Evolutionary conservation across 2,113 vertebrate genomes (phyloP).

Genomic region (Alexandromys fortis): DNA sequence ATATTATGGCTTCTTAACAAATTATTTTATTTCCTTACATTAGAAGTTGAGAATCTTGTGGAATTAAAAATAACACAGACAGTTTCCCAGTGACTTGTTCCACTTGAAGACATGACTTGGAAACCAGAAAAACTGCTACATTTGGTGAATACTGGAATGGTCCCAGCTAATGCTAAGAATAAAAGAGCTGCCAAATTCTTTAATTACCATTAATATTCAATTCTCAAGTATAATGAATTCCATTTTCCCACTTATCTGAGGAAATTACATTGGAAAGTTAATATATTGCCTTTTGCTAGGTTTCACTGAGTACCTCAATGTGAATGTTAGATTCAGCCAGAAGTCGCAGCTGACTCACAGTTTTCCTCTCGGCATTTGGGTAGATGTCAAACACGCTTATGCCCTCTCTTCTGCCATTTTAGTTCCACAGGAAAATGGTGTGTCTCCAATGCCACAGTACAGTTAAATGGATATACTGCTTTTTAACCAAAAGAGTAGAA

Average conservation of each 20-base stretch:
- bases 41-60: conserved; percentile 39
- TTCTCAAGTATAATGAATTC: conserved; percentile 72
- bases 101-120: conserved; percentile 60
- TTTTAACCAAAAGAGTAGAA: not conserved
- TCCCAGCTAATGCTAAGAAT: conserved; percentile 55
- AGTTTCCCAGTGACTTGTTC: conserved; percentile 43
- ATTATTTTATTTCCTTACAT: conserved; percentile 39
- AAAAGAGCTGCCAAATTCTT: conserved; percentile 74
- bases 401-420: not conserved
- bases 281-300: conserved; percentile 62
- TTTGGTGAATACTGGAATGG: conserved; percentile 61
- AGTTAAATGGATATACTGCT: not conserved
- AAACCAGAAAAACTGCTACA: conserved; percentile 57
- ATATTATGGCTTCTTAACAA: conserved; percentile 11
- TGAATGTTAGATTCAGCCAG: conserved; percentile 2
- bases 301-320: conserved; percentile 49
- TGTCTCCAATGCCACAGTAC: not conserved
- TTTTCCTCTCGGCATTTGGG: not conserved
- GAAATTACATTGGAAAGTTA: conserved; percentile 72
- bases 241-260: conserved; percentile 75
- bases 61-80: conserved; percentile 17
- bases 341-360: not conserved
- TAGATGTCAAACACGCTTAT: not conserved
- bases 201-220: conserved; percentile 78
- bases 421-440: not conserved